phyloP scores from a whole-genome alignment of 1,140 invertebrate species.

The Patella vulgata region DNA sequence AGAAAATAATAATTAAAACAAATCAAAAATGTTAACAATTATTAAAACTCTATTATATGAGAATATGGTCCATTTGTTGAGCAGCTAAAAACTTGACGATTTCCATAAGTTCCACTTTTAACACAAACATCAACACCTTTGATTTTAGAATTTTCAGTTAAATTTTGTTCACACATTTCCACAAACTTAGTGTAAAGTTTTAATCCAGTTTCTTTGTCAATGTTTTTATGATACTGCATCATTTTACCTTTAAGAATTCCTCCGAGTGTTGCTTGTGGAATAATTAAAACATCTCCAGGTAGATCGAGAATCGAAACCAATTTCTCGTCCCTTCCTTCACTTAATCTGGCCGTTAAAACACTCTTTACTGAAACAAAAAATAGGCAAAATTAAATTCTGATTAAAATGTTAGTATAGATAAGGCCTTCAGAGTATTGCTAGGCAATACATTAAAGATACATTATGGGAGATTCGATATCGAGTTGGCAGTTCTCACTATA shows the following conservation, averaged over 20 bases:
- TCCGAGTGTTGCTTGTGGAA: constrained; percentile 69
- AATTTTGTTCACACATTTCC: constrained; percentile 39
- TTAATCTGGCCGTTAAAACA: constrained; percentile 58
- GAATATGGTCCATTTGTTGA: constrained; percentile 69
- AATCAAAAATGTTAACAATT: no score
- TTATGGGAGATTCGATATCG: no score
- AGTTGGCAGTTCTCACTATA: no score
- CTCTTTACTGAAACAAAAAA: constrained; percentile 60
- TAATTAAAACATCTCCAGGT: constrained; percentile 66
- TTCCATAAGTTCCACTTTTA: constrained; percentile 66
- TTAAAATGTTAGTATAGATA: neutral
- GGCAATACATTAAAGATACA: no score
- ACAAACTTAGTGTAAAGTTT: constrained; percentile 63
- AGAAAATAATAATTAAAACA: no score
- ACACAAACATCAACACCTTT: constrained; percentile 46
- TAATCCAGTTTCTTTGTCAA: constrained; percentile 63
- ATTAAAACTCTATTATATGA: constrained; percentile 65
- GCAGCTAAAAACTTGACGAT: constrained; percentile 66
- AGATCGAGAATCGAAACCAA: constrained; percentile 60
- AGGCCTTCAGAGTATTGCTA: constrained; percentile 9
- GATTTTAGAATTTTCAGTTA: constrained; percentile 37
- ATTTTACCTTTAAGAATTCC: constrained; percentile 67
- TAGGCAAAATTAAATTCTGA: constrained; percentile 11
- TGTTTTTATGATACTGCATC: constrained; percentile 68
- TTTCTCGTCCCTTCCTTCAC: constrained; percentile 51